A percentile compares a stretch with the other conserved stretches of the same genome.
phyloP scores from a whole-genome alignment of 2,113 vertebrate species.

The Brachypodius melanocephalos region DNA sequence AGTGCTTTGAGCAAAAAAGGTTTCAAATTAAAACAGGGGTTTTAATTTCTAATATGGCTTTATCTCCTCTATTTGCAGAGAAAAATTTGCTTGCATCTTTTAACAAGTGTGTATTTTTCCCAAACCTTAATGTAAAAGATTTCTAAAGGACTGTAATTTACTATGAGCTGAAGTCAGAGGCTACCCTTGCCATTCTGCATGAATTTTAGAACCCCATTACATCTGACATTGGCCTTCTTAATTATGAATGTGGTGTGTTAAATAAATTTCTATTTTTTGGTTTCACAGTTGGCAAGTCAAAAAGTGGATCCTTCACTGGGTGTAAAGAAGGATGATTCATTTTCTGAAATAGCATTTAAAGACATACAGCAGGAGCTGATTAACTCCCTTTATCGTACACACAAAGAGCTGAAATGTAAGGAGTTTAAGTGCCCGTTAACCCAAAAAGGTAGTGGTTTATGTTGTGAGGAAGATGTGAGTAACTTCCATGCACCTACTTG shows the following conservation, averaged over 20 bases:
- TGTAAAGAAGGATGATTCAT: not conserved
- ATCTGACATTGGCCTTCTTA: not conserved
- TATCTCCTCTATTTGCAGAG: not conserved
- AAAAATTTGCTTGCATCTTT: not conserved
- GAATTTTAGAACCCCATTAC: not conserved
- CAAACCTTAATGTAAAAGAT: not conserved
- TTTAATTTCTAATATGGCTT: not conserved
- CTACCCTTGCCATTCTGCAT: not conserved
- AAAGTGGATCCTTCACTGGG: slow-evolving; percentile 19
- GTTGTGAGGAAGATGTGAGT: not conserved
- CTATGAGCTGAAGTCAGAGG: not conserved
- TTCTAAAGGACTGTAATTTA: not conserved
- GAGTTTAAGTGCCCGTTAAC: not conserved
- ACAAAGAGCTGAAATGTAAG: slow-evolving; percentile 17
- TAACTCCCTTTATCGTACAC: not conserved
- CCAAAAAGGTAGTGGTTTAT: not conserved
- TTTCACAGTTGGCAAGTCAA: slow-evolving; percentile 46
- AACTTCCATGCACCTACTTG: not conserved
- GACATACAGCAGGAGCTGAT: slow-evolving; percentile 16
- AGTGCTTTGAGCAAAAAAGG: not conserved
- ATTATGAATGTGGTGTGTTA: not conserved
- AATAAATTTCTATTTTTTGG: not conserved
- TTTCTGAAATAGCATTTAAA: not conserved
- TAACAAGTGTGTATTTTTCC: not conserved
- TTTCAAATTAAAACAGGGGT: not conserved